These are phyloP conservation scores for Reinhardtius hippoglossoides DNA, from an alignment of 2,113 vertebrate genomes.

Conservation along the genomic window DNA sequence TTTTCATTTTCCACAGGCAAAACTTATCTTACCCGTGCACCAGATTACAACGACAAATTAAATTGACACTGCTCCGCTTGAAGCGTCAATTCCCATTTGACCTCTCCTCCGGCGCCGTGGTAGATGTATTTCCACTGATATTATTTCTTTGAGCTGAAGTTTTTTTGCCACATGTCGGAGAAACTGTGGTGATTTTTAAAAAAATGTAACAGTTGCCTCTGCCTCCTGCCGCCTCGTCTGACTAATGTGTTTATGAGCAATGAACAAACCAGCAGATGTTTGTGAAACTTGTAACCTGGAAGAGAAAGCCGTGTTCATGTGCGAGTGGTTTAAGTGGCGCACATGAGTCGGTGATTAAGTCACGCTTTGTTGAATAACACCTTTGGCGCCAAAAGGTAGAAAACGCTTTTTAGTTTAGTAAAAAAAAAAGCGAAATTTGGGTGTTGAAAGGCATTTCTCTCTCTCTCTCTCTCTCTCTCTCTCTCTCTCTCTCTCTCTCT, in stretches of 20 bases:
- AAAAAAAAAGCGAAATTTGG: neutral
- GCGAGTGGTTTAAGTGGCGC: neutral
- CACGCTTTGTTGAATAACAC: constrained; percentile 1
- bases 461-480: too few species aligned
- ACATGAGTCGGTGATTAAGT: constrained; percentile 15
- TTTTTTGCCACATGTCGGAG: constrained; percentile 36
- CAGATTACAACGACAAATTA: constrained; percentile 52
- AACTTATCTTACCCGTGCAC: constrained; percentile 31
- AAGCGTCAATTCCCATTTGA: constrained; percentile 52
- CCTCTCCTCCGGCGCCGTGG: constrained; percentile 23
- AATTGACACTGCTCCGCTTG: constrained; percentile 13
- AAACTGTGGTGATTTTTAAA: neutral
- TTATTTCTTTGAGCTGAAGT: neutral
- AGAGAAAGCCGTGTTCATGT: neutral
- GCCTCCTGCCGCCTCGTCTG: neutral
- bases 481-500: too few species aligned
- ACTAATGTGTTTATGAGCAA: constrained; percentile 37
- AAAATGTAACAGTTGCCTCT: constrained; percentile 1
- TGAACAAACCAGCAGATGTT: constrained; percentile 34
- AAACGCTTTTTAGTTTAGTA: neutral
- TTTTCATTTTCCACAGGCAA: constrained; percentile 9
- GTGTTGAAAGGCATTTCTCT: neutral
- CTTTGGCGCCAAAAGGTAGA: neutral
- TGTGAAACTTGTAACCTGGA: neutral
- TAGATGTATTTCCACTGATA: constrained; percentile 33